Base-by-base conservation (phyloP, 2,888 invertebrate species). In the Ptychoptera contaminata region DNA sequence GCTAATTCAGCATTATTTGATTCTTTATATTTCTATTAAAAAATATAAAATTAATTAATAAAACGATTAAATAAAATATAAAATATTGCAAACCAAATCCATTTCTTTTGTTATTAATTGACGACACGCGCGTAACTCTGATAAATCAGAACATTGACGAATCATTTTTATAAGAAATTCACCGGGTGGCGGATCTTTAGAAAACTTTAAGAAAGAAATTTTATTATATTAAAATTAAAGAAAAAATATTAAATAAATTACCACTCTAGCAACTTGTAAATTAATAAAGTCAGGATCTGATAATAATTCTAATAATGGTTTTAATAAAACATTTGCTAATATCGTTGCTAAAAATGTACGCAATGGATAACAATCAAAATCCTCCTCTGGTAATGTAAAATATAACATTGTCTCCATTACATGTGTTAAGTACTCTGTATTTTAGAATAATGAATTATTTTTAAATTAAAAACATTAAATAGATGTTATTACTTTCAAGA, bases 221-320 rank as follows among this genome's bases (percentile, higher is more conserved):
- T 34, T 11, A 23, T 37, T 36, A 16, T 1, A 30, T 34, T 15
- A 32, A 42, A 34, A 30, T 16, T 35, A 35, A 1, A 42, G 6
- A 42, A 35, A 36, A 43, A 30, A 31, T n/a, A 37, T 6, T 16
- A 2, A 14, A 9, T 9, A 4, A 16, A 38, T 38, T 43, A 51
- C 51, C 46, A 49, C 35, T 49, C 49, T 46, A 12, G 53, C 53
- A 30, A 52, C 51, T 51, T 52, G 51, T 32, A 53, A 44, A 51
- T 54, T 54, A 9, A 54, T 41, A 46, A 52, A 52, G 47, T 54
- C 54, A 7, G 54, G 52, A 46, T 54, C 54, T 1, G 53, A 49
- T 9, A 54, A 8, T 45, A 51, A 48, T 16, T 51, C 49, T 7
- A 52, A 42, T 2, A 51, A 35, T 7, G 52, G 49, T 46, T 54